Conservation (phyloP, 2,888 invertebrate genomes). For the Ypsolopha scabrella region DNA sequence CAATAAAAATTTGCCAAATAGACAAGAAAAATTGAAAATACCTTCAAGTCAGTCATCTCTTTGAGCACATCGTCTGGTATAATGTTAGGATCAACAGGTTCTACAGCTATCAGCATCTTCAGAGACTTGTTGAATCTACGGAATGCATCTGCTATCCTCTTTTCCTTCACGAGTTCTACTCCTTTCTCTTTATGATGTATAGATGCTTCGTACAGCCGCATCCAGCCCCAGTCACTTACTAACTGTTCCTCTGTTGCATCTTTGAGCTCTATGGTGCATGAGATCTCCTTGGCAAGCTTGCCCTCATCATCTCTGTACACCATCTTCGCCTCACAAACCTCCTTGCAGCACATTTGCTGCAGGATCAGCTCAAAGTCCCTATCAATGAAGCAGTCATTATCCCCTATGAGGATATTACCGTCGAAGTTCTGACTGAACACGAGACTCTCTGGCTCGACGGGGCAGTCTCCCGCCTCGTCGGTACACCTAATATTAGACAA, state of each 20-base stretch:
- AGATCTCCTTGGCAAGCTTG: constrained; percentile 35
- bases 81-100: constrained; percentile 70
- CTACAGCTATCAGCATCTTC: constrained; percentile 74
- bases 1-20: neutral
- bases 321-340: constrained; percentile 46
- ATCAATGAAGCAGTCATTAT: constrained; percentile 57
- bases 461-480: constrained; percentile 27
- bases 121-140: constrained; percentile 78
- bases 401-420: constrained; percentile 60
- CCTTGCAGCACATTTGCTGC: constrained; percentile 63
- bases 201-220: constrained; percentile 60
- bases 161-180: constrained; percentile 74
- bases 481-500: constrained; percentile 36
- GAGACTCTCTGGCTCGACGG: constrained; percentile 38
- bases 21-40: constrained; percentile 12
- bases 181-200: constrained; percentile 68
- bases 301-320: constrained; percentile 35
- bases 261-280: constrained; percentile 46
- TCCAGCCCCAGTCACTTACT: constrained; percentile 69
- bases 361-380: constrained; percentile 64
- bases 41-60: constrained; percentile 69
- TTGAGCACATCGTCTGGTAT: constrained; percentile 56
- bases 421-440: constrained; percentile 44
- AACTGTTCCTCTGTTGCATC: constrained; percentile 55
- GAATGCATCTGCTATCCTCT: constrained; percentile 77